Conservation (phyloP, 2,797 vertebrate genomes). For the Coilia nasus region DNA sequence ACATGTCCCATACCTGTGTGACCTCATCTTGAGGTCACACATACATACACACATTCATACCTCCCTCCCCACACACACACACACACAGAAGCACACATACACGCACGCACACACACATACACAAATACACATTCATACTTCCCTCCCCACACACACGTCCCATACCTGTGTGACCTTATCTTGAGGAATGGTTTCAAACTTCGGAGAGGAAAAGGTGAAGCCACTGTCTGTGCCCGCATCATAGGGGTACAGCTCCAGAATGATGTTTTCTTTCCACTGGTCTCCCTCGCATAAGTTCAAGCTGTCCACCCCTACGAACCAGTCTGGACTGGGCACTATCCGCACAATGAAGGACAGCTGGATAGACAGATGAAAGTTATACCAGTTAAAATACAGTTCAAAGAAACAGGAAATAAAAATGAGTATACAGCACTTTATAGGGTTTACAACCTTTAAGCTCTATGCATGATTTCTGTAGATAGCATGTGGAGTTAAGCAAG, state of each 20-base stretch:
- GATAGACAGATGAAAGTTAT: neutral
- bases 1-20: constrained; percentile 77
- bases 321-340: constrained; percentile 94
- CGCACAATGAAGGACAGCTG: constrained; percentile 93
- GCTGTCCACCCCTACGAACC: constrained; percentile 93
- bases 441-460: neutral
- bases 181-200: constrained; percentile 95
- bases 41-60: no score
- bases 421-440: neutral
- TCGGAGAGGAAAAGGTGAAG: constrained; percentile 98
- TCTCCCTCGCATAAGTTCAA: constrained; percentile 87
- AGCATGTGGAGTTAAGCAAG: neutral
- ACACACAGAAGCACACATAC: no score
- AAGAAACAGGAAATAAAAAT: neutral
- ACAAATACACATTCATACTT: no score
- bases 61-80: no score
- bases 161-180: constrained; percentile 88
- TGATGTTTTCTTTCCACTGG: constrained; percentile 84
- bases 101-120: no score
- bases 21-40: constrained; percentile 94
- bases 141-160: neutral
- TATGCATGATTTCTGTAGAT: neutral
- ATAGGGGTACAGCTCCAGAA: constrained; percentile 86
- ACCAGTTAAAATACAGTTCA: neutral
- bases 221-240: constrained; percentile 97